Evolutionary conservation across 2,113 vertebrate genomes (phyloP).

Genomic region (Tympanuchus pallidicinctus): DNA sequence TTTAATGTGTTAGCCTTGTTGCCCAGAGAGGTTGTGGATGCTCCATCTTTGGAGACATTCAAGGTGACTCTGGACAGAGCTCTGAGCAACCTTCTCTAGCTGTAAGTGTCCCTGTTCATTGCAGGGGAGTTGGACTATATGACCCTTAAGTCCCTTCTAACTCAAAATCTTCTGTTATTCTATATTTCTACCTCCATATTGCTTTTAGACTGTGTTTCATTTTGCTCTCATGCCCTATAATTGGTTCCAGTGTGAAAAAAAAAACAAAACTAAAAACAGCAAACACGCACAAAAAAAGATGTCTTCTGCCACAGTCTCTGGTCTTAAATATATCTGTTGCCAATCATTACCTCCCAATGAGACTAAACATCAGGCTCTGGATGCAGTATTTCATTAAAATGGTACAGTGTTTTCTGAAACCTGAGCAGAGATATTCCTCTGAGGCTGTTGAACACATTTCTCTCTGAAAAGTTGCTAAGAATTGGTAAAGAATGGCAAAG

Average conservation of each 20-base stretch:
- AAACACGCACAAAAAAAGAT: background rate
- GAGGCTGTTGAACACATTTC: background rate
- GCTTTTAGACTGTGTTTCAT: background rate
- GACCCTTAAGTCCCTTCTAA: too few species aligned
- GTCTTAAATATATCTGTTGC: rapidly evolving
- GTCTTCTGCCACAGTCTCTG: background rate
- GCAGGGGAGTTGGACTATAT: background rate
- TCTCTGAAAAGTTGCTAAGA: background rate
- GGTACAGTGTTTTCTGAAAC: background rate
- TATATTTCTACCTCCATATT: background rate
- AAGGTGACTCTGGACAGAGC: too few species aligned
- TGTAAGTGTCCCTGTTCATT: too few species aligned
- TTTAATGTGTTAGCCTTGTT: background rate
- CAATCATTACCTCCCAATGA: background rate
- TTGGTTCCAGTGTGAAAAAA: background rate
- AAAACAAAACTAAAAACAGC: background rate
- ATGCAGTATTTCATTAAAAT: background rate
- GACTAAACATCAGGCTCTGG: background rate
- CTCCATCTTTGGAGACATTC: too few species aligned
- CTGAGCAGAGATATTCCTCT: background rate
- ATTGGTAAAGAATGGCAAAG: background rate
- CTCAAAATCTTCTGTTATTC: too few species aligned
- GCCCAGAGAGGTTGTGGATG: too few species aligned
- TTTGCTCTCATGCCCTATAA: background rate
- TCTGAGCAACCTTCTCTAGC: background rate